phyloP scores from a whole-genome alignment of 2,888 invertebrate genomes.

The Empis livida region DNA sequence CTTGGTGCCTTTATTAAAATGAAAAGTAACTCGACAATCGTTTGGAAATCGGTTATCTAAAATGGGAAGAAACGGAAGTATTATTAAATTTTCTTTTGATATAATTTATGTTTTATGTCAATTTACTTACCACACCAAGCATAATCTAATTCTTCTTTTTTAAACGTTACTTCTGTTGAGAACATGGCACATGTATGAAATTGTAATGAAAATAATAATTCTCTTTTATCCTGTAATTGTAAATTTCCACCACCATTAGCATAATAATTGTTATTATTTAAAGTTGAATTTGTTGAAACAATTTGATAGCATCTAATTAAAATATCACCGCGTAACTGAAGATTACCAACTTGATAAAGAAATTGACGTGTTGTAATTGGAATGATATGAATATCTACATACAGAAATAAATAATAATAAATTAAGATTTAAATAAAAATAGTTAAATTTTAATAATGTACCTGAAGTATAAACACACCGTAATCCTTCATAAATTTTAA shows the following conservation, averaged over 20 bases:
- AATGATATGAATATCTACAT: conserved; percentile 21
- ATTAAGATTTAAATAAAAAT: conserved; percentile 2
- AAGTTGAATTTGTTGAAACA: conserved; percentile 16
- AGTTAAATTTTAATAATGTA: conserved; percentile 19
- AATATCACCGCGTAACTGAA: conserved; percentile 66
- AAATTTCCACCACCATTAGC: conserved; percentile 11
- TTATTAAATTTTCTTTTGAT: background rate
- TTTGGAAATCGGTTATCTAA: conserved; percentile 19
- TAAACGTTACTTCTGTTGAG: conserved; percentile 71
- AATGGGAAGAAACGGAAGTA: conserved; percentile 5
- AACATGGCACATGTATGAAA: conserved; percentile 91
- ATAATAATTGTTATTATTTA: conserved; percentile 7
- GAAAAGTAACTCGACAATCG: conserved; percentile 18
- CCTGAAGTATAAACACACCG: conserved; percentile 80
- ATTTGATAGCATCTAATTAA: conserved; percentile 83
- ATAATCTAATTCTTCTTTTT: conserved; percentile 74
- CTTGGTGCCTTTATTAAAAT: conserved; percentile 13
- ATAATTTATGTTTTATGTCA: background rate
- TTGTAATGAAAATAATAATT: conserved; percentile 76
- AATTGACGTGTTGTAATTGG: conserved; percentile 41
- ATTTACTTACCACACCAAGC: conserved; percentile 57
- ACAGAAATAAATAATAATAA: background rate
- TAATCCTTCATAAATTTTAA: conserved; percentile 84
- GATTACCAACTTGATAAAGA: conserved; percentile 47
- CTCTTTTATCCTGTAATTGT: conserved; percentile 30